phyloP scores from a whole-genome alignment of 2,113 vertebrate genomes.

The Rattus rattus region DNA sequence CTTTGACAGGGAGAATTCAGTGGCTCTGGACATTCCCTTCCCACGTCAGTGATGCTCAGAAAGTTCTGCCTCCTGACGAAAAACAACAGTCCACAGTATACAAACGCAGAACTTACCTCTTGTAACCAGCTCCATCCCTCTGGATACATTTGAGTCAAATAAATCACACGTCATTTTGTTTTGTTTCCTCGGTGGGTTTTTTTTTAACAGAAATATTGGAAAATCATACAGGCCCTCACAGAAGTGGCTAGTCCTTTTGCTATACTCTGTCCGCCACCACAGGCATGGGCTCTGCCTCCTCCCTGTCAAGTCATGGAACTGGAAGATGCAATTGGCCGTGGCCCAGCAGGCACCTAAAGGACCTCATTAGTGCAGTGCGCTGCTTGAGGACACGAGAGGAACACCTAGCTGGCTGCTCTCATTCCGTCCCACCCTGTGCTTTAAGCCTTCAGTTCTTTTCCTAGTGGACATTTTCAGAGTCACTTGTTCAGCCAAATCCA shows the following conservation, averaged over 20 bases:
- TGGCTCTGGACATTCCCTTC: neutral
- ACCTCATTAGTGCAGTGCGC: neutral
- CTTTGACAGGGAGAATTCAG: conserved; percentile 45
- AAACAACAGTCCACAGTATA: neutral
- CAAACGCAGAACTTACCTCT: neutral
- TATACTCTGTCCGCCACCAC: neutral
- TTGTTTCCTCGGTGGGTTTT: neutral
- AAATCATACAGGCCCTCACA: neutral
- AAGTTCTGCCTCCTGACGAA: neutral
- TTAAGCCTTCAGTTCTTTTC: neutral
- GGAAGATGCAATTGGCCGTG: neutral
- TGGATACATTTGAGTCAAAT: neutral
- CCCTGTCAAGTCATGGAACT: neutral
- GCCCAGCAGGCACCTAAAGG: neutral
- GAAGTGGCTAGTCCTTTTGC: neutral
- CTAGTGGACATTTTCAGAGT: neutral
- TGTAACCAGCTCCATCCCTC: neutral
- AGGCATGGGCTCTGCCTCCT: neutral
- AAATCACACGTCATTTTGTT: neutral
- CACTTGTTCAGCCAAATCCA: conserved; percentile 49
- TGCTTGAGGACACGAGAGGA: neutral
- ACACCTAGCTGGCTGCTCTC: neutral
- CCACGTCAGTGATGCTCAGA: neutral
- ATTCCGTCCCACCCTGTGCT: neutral
- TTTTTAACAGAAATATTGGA: conserved; percentile 22